phyloP scores from a whole-genome alignment of 2,797 vertebrate genomes.

The Sebastes elongatus region DNA sequence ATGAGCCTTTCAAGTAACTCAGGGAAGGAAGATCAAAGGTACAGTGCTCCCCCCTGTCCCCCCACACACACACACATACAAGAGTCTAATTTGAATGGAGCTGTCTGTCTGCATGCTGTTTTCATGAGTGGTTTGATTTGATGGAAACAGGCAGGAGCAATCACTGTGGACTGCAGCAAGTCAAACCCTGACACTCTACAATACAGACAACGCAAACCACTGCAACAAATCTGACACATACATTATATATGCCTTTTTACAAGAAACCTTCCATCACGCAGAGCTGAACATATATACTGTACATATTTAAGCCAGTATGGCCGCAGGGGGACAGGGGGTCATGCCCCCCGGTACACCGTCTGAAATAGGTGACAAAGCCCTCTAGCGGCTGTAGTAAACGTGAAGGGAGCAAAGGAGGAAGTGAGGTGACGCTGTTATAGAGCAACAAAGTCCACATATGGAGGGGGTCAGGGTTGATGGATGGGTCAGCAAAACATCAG shows the following conservation, averaged over 20 bases:
- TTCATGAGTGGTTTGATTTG: not conserved
- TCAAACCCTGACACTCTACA: not conserved
- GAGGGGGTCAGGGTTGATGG: too few species aligned
- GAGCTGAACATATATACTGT: not conserved
- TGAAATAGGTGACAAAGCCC: not conserved
- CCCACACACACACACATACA: not conserved
- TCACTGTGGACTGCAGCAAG: not conserved
- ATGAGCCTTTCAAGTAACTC: not conserved
- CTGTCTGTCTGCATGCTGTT: not conserved
- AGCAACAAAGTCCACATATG: not conserved
- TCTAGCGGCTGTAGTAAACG: not conserved
- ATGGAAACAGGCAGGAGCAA: not conserved
- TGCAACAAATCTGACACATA: not conserved
- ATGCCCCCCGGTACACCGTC: not conserved
- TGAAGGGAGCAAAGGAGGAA: not conserved
- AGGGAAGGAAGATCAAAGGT: not conserved
- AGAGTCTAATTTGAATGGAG: not conserved
- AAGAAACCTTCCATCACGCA: too few species aligned
- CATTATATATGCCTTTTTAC: not conserved
- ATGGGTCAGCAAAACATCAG: not conserved
- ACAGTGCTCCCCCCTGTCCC: accelerated
- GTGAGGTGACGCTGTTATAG: not conserved
- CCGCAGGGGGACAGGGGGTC: not conserved
- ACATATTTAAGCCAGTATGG: not conserved
- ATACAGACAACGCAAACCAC: not conserved